phyloP scores from a whole-genome alignment of 2,113 vertebrate species.

The Bubo scandiacus region DNA sequence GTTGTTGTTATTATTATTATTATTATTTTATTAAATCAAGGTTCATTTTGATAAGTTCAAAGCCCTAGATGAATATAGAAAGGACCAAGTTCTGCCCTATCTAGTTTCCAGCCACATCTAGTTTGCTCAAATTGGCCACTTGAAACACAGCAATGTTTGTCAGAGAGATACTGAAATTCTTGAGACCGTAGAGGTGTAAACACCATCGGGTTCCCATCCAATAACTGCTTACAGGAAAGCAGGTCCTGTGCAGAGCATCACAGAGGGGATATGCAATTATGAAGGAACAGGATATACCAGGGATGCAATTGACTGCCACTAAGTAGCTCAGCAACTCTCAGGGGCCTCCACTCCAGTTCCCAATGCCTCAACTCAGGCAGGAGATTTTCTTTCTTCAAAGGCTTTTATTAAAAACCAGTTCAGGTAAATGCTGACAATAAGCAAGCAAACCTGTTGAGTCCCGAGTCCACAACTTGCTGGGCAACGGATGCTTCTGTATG shows the following conservation, averaged over 20 bases:
- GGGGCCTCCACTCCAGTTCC: constrained; percentile 7
- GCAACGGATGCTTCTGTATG: background rate
- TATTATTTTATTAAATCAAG: background rate
- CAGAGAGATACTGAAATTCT: background rate
- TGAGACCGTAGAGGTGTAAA: background rate
- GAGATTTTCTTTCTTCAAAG: constrained; percentile 55
- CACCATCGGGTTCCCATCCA: background rate
- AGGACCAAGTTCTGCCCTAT: background rate
- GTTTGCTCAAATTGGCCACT: background rate
- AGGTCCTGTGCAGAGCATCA: constrained; percentile 3
- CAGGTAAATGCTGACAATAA: constrained; percentile 31
- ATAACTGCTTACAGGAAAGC: background rate
- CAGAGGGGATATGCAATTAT: constrained; percentile 18
- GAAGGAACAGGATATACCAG: constrained; percentile 24
- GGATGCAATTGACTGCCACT: constrained; percentile 46
- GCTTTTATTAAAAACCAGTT: constrained; percentile 60
- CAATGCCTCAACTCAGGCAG: background rate
- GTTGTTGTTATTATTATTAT: background rate
- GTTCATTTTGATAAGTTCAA: background rate
- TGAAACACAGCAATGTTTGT: background rate
- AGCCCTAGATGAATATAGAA: background rate
- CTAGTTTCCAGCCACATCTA: background rate
- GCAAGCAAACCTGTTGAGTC: constrained; percentile 38
- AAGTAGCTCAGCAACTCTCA: constrained; percentile 51
- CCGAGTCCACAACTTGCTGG: background rate